These are phyloP conservation scores for Syrmaticus mikado DNA, from an alignment of 2,113 vertebrate genomes.

Conservation along the genomic window DNA sequence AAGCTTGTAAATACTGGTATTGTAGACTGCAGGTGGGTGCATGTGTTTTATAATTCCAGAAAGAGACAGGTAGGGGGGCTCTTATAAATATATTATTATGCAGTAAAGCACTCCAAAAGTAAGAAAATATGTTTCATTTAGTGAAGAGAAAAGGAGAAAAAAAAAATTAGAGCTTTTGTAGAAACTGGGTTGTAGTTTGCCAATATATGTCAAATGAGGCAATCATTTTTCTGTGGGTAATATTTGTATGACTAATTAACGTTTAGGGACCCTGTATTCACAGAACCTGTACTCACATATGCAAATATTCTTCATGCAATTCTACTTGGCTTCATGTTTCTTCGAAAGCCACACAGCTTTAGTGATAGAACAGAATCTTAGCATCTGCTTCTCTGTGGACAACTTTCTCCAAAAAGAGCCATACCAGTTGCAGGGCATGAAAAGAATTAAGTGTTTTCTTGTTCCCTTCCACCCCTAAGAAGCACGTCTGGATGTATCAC, in stretches of 20 bases:
- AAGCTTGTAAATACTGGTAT: conserved; percentile 58
- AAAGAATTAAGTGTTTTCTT: not conserved
- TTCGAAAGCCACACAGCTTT: not conserved
- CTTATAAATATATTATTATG: conserved; percentile 68
- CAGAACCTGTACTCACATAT: not conserved
- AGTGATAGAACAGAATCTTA: not conserved
- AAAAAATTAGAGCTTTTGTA: not conserved
- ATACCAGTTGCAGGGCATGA: not conserved
- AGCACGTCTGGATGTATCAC: not conserved
- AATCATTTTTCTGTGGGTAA: not conserved
- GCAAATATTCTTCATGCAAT: not conserved
- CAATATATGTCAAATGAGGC: not conserved
- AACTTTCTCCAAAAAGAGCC: not conserved
- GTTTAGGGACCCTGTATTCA: not conserved
- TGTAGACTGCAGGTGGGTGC: conserved; percentile 54
- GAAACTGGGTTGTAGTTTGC: not conserved
- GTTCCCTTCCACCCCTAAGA: not conserved
- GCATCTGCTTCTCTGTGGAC: not conserved
- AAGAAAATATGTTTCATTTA: not conserved
- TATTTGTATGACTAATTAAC: not conserved
- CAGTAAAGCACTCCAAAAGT: conserved; percentile 43
- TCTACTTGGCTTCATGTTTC: not conserved
- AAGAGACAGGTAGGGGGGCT: conserved; percentile 69
- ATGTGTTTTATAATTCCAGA: conserved; percentile 61
- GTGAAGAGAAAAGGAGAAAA: not conserved